Base-by-base conservation (phyloP, 2,797 vertebrate species). In the Pseudopleuronectes americanus region DNA sequence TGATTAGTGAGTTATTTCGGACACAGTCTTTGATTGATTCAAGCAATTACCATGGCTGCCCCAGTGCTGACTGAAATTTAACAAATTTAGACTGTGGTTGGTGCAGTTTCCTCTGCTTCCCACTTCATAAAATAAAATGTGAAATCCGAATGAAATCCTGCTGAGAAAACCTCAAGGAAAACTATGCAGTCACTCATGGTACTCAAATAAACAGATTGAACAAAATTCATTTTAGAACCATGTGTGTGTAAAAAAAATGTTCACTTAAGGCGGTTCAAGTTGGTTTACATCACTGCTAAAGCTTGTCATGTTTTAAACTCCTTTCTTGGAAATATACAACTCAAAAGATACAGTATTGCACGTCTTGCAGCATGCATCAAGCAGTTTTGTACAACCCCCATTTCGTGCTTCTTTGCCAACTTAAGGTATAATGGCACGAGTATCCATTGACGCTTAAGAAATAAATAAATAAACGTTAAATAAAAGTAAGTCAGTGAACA, bases 191-290 rank as follows among this genome's bases (percentile, higher is more conserved):
- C 58, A 64, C 38, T 57, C 47, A 66, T 21, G 23, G 3, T 55
- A 28, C 28, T 60, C 10, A 74, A 76, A 68, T n/a, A 21, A 65
- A 71, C 19, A 57, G 52, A 80, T 31, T 3, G 49, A 48, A 19
- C 38, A 65, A 69, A 21, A 16, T 45, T 45, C 36, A 67, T 9
- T 70, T 79, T 63, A 76, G 69, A 56, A 77, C 61, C 69, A 83
- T 72, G 64, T 74, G 69, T 45, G n/a, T 28, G 54, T 71, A 79
- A 36, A 47, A 83, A 63, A 62, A 75, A 68, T 59, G 48, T 78
- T 82, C 43, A 78, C 60, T 88, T 87, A 89, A 90, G 89, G 89
- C 83, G 43, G 59, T 87, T 87, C 64, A 85, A 71, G 66, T 80
- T 80, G 64, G 59, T 82, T 45, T 66, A 82, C 63, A 64, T 84